These are phyloP conservation scores for Lumbricus terrestris DNA, from an alignment of 2,888 invertebrate genomes.

Conservation along the genomic window DNA sequence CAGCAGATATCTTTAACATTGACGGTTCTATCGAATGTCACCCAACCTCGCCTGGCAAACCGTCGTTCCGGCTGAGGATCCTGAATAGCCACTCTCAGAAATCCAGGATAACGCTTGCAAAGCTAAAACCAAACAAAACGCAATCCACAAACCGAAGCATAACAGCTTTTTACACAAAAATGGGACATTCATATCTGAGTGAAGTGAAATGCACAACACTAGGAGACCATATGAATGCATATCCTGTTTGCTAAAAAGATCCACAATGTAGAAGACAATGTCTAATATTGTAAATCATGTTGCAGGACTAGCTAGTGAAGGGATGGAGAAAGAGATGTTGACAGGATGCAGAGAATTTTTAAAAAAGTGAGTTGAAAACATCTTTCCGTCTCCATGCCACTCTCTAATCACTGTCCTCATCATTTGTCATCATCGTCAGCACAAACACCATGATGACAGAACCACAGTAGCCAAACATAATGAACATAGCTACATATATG, in stretches of 20 bases:
- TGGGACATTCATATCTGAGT: neutral
- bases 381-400: no score
- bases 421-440: no score
- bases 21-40: constrained; percentile 91
- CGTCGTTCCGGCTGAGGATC: constrained; percentile 94
- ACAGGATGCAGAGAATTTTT: no score
- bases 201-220: neutral
- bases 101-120: constrained; percentile 68
- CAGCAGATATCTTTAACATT: constrained; percentile 99
- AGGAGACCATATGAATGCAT: neutral
- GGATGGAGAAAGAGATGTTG: no score
- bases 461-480: neutral
- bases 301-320: no score
- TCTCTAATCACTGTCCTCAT: no score
- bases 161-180: neutral
- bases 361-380: no score
- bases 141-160: neutral
- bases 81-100: constrained; percentile 89
- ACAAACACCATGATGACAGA: no score
- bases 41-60: constrained; percentile 97
- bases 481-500: neutral
- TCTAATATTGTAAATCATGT: no score
- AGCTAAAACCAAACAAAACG: neutral
- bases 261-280: no score
- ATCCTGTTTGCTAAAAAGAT: neutral